Conservation (phyloP, 37 sponge, comb jelly and placozoan genomes). For the Oscarella lobularis region DNA sequence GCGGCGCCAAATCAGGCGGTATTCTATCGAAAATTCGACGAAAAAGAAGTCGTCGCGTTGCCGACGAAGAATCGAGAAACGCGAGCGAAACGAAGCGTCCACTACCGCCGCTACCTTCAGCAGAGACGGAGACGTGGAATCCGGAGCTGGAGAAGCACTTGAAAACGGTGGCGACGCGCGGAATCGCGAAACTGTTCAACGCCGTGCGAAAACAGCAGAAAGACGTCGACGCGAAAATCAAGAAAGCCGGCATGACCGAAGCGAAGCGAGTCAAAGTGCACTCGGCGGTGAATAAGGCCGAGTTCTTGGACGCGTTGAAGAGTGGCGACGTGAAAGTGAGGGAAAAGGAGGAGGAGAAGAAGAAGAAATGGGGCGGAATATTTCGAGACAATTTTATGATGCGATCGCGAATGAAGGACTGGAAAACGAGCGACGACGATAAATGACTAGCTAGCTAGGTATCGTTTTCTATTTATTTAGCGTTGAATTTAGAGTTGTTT, state of each 20-base stretch:
- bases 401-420: neutral
- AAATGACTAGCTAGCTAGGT: neutral
- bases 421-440: neutral
- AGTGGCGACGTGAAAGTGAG: neutral
- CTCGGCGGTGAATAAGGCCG: neutral
- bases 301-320: neutral
- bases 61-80: no score
- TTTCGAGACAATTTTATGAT: neutral
- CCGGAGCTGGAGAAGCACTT: neutral
- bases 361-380: neutral
- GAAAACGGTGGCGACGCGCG: neutral
- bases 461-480: no score
- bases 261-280: neutral
- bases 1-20: no score
- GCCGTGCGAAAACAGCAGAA: neutral
- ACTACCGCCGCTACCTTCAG: no score
- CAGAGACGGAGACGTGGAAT: no score
- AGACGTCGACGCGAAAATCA: neutral
- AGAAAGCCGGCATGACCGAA: neutral
- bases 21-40: no score
- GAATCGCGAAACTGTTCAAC: neutral
- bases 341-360: neutral
- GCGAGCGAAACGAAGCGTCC: no score
- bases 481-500: no score
- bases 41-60: no score